phyloP scores from a whole-genome alignment of 2,113 vertebrate genomes.

The Prietella phreatophila region DNA sequence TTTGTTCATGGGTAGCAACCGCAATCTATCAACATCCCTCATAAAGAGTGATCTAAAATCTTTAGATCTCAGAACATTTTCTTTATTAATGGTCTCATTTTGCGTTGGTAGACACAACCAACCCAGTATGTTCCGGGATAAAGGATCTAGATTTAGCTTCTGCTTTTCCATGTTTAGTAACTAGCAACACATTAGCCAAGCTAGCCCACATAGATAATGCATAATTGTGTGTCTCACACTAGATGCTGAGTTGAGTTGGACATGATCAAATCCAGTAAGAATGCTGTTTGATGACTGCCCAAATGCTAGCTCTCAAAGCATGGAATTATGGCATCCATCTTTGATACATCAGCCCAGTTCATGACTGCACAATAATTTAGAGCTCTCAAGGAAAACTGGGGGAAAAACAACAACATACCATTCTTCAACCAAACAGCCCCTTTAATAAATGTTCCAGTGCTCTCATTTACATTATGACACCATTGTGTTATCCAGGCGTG shows the following conservation, averaged over 20 bases:
- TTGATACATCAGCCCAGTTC: not conserved
- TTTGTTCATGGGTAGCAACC: not conserved
- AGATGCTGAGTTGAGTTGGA: not conserved
- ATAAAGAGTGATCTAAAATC: not conserved
- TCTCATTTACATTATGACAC: not conserved
- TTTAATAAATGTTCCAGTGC: slow-evolving; percentile 6
- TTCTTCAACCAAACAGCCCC: not conserved
- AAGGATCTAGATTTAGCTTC: not conserved
- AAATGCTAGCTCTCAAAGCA: not conserved
- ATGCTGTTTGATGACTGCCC: not conserved
- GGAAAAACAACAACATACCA: not conserved
- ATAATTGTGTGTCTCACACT: not conserved
- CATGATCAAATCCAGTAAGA: not conserved
- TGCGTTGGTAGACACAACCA: not conserved
- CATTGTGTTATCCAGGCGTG: slow-evolving; percentile 7
- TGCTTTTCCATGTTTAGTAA: not conserved
- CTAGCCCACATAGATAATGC: not conserved
- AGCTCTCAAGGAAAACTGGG: not conserved
- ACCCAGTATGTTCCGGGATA: not conserved
- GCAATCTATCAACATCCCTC: not conserved
- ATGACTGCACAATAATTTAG: not conserved
- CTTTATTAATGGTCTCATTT: not conserved
- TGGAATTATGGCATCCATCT: not conserved
- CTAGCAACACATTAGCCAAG: not conserved
- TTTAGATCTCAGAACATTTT: not conserved